Conservation (phyloP, 2,888 invertebrate genomes). For the Germaria angustata region DNA sequence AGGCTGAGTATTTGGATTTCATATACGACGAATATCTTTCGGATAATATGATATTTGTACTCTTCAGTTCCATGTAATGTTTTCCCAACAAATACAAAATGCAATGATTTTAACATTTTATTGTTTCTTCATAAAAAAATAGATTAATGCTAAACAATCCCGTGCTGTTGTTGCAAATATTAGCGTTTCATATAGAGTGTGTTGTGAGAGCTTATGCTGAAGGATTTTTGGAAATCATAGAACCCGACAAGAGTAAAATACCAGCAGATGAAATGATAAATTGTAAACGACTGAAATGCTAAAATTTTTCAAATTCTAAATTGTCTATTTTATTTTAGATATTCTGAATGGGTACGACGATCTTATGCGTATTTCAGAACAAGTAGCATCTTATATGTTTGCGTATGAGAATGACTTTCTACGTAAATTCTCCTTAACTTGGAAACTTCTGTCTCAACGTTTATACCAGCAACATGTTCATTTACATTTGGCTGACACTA, state of each 20-base stretch:
- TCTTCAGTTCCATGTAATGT: slow-evolving; percentile 79
- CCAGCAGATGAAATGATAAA: slow-evolving; percentile 78
- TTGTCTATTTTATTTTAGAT: slow-evolving; percentile 76
- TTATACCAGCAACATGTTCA: slow-evolving; percentile 83
- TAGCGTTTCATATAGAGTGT: slow-evolving; percentile 85
- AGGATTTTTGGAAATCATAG: slow-evolving; percentile 79
- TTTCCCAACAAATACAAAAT: not conserved
- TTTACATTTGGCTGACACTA: slow-evolving; percentile 82
- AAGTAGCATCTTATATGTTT: slow-evolving; percentile 83
- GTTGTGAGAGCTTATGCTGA: slow-evolving; percentile 83
- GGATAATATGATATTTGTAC: slow-evolving; percentile 79
- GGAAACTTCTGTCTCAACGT: slow-evolving; percentile 85
- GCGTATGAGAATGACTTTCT: slow-evolving; percentile 84
- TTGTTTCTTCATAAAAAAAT: slow-evolving; percentile 27
- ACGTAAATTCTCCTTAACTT: slow-evolving; percentile 84
- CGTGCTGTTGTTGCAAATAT: slow-evolving; percentile 84
- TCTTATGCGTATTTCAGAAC: slow-evolving; percentile 83
- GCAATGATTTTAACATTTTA: not conserved
- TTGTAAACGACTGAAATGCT: slow-evolving; percentile 71
- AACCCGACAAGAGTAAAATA: slow-evolving; percentile 78
- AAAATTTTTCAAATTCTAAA: not conserved
- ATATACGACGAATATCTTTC: slow-evolving; percentile 78
- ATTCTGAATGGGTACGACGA: slow-evolving; percentile 85
- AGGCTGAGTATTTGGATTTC: slow-evolving; percentile 78
- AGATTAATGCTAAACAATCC: slow-evolving; percentile 83